Conservation (phyloP, 1,140 invertebrate genomes). For the Nasonia giraulti region DNA sequence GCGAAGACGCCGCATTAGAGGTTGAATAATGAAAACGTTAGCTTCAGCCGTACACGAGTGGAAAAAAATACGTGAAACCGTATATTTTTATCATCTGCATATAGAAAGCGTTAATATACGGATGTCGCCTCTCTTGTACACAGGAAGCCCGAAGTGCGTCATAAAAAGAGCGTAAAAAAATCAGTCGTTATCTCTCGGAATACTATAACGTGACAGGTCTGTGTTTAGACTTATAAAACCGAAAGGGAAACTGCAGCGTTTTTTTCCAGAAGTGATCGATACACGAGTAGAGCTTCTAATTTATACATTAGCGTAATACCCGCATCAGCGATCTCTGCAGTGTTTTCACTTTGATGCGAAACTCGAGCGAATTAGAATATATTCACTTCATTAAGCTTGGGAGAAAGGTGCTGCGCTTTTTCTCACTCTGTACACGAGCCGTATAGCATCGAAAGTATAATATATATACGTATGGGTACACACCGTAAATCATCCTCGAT, state of each 20-base stretch:
- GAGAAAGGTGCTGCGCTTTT: not conserved
- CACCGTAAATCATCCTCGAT: not conserved
- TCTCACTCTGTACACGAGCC: not conserved
- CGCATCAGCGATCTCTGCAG: not conserved
- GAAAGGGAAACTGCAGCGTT: not conserved
- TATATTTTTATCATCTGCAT: not conserved
- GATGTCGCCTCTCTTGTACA: no score
- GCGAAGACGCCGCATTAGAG: not conserved
- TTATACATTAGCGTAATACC: not conserved
- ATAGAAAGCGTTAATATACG: no score
- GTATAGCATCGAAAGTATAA: not conserved
- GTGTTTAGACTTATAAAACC: not conserved
- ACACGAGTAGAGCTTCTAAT: not conserved
- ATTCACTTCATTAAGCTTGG: not conserved
- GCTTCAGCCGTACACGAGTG: not conserved
- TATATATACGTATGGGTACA: not conserved
- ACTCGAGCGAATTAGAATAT: not conserved
- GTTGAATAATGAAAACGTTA: not conserved
- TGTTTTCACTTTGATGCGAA: slow-evolving; percentile 3
- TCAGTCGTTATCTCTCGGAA: no score
- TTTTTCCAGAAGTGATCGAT: not conserved
- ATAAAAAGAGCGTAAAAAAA: no score
- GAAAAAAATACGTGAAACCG: not conserved
- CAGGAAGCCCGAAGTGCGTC: no score
- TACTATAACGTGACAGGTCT: not conserved